Conservation (phyloP, 2,888 invertebrate species). For the Branchipolynoe longqiensis region DNA sequence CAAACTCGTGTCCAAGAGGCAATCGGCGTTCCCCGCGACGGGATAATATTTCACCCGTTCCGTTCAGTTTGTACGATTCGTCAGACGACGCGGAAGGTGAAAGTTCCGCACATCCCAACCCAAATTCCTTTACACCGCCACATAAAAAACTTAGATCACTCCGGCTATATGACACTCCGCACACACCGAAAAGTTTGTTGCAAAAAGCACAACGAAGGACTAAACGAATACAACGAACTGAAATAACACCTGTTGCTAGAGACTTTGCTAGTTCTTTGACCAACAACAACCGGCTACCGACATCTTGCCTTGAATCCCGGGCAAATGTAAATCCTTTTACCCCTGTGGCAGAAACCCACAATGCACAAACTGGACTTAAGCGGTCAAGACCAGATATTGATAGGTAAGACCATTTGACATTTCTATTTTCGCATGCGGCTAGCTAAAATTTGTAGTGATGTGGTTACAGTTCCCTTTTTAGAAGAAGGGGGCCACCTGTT, state of each 20-base stretch:
- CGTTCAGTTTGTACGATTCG: constrained; percentile 59
- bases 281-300: constrained; percentile 33
- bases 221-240: constrained; percentile 57
- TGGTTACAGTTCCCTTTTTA: too few relatives aligned
- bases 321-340: constrained; percentile 91
- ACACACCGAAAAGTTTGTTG: constrained; percentile 91
- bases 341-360: constrained; percentile 68
- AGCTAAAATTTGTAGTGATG: too few relatives aligned
- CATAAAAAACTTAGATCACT: constrained; percentile 81
- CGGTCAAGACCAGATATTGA: constrained; percentile 21
- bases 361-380: constrained; percentile 5
- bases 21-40: constrained; percentile 30
- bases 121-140: constrained; percentile 82
- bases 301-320: constrained; percentile 65
- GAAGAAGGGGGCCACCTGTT: too few relatives aligned
- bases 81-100: constrained; percentile 51
- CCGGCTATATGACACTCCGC: constrained; percentile 91
- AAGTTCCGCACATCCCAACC: constrained; percentile 15
- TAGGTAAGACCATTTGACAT: constrained; percentile 16
- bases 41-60: constrained; percentile 58
- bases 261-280: constrained; percentile 18
- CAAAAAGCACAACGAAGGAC: constrained; percentile 83
- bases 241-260: constrained; percentile 58
- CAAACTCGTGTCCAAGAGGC: constrained; percentile 8
- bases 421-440: too few relatives aligned